Evolutionary conservation across 2,113 vertebrate genomes (phyloP).

Genomic region (Oostethus manadensis): DNA sequence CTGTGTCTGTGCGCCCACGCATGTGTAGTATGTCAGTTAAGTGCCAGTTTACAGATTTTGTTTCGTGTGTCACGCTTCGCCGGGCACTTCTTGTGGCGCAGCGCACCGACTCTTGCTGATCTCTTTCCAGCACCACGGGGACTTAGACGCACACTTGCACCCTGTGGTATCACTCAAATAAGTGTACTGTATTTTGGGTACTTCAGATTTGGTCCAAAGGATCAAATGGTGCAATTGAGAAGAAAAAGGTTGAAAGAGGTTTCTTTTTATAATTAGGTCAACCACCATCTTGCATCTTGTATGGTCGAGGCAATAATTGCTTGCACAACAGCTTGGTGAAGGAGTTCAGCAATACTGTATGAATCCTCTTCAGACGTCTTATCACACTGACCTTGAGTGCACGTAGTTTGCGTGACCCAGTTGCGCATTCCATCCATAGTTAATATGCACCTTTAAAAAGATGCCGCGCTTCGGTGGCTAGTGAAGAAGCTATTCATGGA

Average conservation of each 20-base stretch:
- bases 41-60: slow-evolving; percentile 48
- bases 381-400: slow-evolving; percentile 21
- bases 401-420: slow-evolving; percentile 32
- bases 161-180: background rate
- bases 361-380: background rate
- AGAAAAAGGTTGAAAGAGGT: background rate
- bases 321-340: background rate
- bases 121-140: slow-evolving; percentile 28
- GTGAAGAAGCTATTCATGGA: slow-evolving; percentile 2
- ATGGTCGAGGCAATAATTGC: background rate
- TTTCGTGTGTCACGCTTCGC: slow-evolving; percentile 37
- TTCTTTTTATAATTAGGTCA: background rate
- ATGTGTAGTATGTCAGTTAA: slow-evolving; percentile 14
- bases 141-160: slow-evolving; percentile 34
- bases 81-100: slow-evolving; percentile 34
- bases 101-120: slow-evolving; percentile 39
- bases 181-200: background rate
- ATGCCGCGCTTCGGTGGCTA: background rate
- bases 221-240: background rate
- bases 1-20: background rate
- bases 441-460: slow-evolving; percentile 20
- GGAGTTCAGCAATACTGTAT: background rate
- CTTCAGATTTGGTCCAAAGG: too few relatives aligned
- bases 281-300: background rate
- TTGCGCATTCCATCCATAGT: slow-evolving; percentile 43